Evolutionary conservation across 2,888 invertebrate species (phyloP).

Genomic region (Bombyx huttoni): DNA sequence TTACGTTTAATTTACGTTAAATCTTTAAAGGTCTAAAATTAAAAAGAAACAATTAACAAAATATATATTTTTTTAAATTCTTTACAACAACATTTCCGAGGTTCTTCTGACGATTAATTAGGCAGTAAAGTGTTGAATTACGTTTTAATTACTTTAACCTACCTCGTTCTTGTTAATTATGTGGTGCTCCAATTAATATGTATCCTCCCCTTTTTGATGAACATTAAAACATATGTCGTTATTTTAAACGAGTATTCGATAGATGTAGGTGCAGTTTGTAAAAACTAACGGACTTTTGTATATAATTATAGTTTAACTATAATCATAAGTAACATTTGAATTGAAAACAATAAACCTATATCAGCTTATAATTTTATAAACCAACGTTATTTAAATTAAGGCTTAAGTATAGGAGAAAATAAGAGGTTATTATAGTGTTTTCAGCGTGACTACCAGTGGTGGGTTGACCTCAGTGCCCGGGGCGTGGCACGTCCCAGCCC

Average conservation of each 20-base stretch:
- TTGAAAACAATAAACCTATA: no score
- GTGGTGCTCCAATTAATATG: neutral
- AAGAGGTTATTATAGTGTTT: no score
- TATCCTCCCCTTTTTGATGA: neutral
- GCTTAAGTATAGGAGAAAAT: no score
- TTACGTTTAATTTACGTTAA: conserved; percentile 9
- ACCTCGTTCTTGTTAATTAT: neutral
- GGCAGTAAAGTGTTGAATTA: neutral
- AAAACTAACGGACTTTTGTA: no score
- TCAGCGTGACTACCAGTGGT: no score
- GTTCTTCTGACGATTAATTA: neutral
- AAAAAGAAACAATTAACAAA: neutral
- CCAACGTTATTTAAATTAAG: no score
- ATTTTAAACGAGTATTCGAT: neutral
- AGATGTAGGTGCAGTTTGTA: neutral
- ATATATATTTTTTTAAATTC: neutral
- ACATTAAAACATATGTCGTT: neutral
- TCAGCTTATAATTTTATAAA: no score
- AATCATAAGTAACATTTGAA: no score
- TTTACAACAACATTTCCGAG: neutral
- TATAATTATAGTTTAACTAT: no score
- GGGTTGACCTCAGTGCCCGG: no score
- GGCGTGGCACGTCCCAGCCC: no score
- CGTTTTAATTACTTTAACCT: neutral
- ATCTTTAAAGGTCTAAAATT: neutral